A percentile compares a stretch with the other conserved stretches of the same genome.
phyloP scores from a whole-genome alignment of 2,797 vertebrate species.

The Pangasius macronema region DNA sequence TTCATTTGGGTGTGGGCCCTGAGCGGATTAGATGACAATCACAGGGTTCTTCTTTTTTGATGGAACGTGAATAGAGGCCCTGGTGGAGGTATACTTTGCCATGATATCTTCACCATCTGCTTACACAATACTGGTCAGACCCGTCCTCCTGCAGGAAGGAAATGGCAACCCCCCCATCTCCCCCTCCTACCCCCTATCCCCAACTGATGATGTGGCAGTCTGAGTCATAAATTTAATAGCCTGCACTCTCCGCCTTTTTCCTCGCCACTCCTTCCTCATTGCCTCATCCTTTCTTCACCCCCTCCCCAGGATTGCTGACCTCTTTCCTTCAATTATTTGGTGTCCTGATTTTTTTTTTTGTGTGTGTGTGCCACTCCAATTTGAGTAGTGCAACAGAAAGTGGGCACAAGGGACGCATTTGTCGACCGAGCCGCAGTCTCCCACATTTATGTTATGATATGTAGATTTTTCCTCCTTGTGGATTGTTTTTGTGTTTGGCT shows the following conservation, averaged over 20 bases:
- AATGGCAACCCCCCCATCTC: conserved; percentile 60
- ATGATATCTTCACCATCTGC: conserved; percentile 66
- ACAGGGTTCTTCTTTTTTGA: conserved; percentile 13
- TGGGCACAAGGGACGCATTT: conserved; percentile 39
- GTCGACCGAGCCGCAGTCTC: conserved; percentile 6
- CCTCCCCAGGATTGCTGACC: conserved; percentile 49
- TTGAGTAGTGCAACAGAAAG: conserved; percentile 39
- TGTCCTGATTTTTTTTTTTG: conserved; percentile 44
- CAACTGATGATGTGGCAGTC: conserved; percentile 73
- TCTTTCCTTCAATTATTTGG: conserved; percentile 60
- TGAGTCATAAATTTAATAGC: conserved; percentile 69
- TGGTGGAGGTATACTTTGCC: conserved; percentile 51
- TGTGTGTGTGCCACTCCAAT: conserved; percentile 21
- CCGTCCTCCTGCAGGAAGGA: conserved; percentile 72
- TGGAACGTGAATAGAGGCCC: conserved; percentile 23
- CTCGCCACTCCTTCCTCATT: conserved; percentile 44
- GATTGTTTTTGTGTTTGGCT: conserved; percentile 44
- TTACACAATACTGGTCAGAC: conserved; percentile 59
- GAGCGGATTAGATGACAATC: conserved; percentile 41
- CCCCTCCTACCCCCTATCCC: background rate
- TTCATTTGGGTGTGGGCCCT: conserved; percentile 34
- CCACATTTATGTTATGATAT: conserved; percentile 32
- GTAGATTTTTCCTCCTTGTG: conserved; percentile 30
- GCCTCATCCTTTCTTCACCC: conserved; percentile 41
- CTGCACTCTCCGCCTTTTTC: conserved; percentile 35